phyloP scores from a whole-genome alignment of 2,113 vertebrate genomes.

The Poecilia latipinna region DNA sequence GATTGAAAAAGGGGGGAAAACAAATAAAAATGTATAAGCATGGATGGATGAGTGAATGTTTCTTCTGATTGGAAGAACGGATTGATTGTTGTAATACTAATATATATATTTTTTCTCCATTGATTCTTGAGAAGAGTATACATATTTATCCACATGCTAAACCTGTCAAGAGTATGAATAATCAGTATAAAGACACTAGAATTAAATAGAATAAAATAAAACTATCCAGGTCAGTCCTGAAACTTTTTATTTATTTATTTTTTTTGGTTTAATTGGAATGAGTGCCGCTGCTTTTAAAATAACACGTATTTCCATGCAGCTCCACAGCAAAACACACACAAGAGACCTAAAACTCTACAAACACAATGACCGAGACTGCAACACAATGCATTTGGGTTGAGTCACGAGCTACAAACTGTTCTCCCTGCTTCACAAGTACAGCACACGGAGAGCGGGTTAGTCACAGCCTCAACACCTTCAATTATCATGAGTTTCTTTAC shows the following conservation, averaged over 20 bases:
- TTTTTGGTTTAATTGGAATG: neutral
- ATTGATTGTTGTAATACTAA: no score
- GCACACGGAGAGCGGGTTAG: constrained; percentile 3
- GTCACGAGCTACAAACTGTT: constrained; percentile 62
- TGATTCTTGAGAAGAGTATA: no score
- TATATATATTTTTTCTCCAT: no score
- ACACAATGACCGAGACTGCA: constrained; percentile 9
- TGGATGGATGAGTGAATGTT: no score
- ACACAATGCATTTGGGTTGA: constrained; percentile 43
- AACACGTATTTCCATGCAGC: constrained; percentile 15
- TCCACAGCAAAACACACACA: constrained; percentile 4
- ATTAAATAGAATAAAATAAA: neutral
- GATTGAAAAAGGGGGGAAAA: neutral
- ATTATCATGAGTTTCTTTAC: constrained; percentile 1
- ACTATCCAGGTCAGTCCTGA: neutral
- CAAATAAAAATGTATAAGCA: no score
- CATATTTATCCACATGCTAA: neutral
- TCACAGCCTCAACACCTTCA: constrained; percentile 14
- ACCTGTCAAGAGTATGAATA: neutral
- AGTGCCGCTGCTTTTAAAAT: neutral
- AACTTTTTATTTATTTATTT: neutral
- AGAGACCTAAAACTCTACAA: neutral
- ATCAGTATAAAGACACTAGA: neutral
- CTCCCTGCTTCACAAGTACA: constrained; percentile 42
- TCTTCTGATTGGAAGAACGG: no score